Percentiles rank a stretch among this genome's conserved stretches.
phyloP scores from a whole-genome alignment of 30 jellyfish, hydroid and myxozoan species.

The Hydractinia echinata region DNA sequence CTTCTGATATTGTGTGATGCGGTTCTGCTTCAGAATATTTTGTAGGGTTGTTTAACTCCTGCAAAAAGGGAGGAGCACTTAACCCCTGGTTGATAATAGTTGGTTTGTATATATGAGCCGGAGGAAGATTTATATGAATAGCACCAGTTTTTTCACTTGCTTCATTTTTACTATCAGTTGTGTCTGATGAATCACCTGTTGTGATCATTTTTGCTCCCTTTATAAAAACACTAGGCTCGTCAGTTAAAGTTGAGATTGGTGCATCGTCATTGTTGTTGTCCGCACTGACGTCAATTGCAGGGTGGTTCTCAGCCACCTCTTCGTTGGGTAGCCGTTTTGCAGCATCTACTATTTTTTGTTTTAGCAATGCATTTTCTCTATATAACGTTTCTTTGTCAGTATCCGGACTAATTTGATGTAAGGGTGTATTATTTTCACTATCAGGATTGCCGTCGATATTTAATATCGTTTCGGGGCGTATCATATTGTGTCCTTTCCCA shows the following conservation, averaged over 20 bases:
- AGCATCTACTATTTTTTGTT: neutral
- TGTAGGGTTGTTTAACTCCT: neutral
- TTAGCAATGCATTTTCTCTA: slow-evolving; percentile 1
- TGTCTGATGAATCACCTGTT: neutral
- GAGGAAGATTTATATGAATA: neutral
- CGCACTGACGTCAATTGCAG: neutral
- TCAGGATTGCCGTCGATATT: slow-evolving; percentile 5
- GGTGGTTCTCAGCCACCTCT: neutral
- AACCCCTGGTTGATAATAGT: neutral
- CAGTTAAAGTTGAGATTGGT: neutral
- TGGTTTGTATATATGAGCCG: neutral
- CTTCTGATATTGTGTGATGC: neutral
- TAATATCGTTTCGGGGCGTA: neutral
- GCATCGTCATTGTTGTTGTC: neutral
- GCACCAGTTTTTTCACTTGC: neutral
- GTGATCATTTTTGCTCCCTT: slow-evolving; percentile 36
- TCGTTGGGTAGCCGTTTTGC: neutral
- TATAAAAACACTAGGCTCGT: slow-evolving; percentile 33
- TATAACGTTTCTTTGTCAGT: slow-evolving; percentile 12
- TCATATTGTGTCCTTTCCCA: neutral
- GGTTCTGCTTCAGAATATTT: no score
- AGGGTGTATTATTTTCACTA: neutral
- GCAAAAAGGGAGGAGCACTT: neutral
- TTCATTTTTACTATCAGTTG: neutral
- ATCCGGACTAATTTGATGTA: neutral